Evolutionary conservation across 2,797 vertebrate genomes (phyloP), one percentile per base, ranked within the genome.

Genomic region (Adrianichthys oophorus): DNA sequence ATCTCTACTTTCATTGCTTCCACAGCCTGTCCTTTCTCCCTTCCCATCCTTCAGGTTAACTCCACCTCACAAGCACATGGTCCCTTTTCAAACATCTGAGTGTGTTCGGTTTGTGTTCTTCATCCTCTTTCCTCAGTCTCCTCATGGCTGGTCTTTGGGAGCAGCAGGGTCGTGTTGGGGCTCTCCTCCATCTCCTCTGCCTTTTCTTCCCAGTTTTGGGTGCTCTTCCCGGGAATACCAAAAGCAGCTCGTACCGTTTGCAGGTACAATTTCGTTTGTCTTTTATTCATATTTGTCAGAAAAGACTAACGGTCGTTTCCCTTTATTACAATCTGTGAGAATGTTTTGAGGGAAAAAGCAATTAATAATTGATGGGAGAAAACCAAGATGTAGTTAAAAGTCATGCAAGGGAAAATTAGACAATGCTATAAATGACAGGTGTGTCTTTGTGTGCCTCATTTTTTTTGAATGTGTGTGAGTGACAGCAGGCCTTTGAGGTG

Each of bases 111-210:
- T 52, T 65, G 62, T 68, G 50, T 56, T 55, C 52, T 53, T 62
- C 54, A 70, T 70, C 72, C 53, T 79, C 53, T 46, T 59, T n/a
- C 57, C 49, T 85, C 82, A 84, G 76, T 89, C 67, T 85, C 71
- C 74, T 70, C 78, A 90, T 92, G 90, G 90, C 86, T 83, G 70
- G 58, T 65, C 65, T 70, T 77, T 61, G 72, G 77, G 84, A 79
- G 83, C 85, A 77, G 57, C 78, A 60, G 69, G 65, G 76, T 72
- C 56, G 50, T 62, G 61, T 53, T 47, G 65, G 80, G 64, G 55
- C 51, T 63, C 76, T 89, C 55, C 58, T 90, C 37, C 72, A 63
- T 60, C 37, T 87, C 32, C 57, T 80, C 21, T 65, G 56, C 42
- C 49, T 88, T 64, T 65, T 87, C 32, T 76, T n/a, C 67, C 72